Conservation (phyloP, 2,797 vertebrate genomes). For the Toxotes lorentzi region DNA sequence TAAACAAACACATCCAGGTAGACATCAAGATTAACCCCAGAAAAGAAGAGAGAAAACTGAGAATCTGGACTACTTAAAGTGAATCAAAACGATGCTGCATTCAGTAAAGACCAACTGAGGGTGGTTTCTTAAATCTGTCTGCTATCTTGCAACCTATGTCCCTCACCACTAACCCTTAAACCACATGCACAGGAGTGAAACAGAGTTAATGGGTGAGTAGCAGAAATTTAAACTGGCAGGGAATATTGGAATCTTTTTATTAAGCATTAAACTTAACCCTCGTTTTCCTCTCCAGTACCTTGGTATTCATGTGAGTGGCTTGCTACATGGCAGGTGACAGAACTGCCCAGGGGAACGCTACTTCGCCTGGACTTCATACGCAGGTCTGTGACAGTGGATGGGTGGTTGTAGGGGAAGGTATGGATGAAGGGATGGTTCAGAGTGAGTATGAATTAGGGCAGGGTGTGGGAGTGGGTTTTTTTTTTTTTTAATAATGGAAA, state of each 20-base stretch:
- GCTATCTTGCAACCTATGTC: neutral
- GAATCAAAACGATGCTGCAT: neutral
- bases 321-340: slow-evolving; percentile 81
- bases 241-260: neutral
- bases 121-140: slow-evolving; percentile 9
- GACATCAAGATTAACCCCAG: neutral
- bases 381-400: slow-evolving; percentile 74
- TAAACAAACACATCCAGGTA: neutral
- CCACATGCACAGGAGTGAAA: slow-evolving; percentile 32
- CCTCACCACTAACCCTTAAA: slow-evolving; percentile 29
- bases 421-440: slow-evolving; percentile 18
- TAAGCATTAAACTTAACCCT: neutral
- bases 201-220: slow-evolving; percentile 3
- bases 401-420: neutral
- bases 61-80: neutral
- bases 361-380: slow-evolving; percentile 76
- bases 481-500: neutral
- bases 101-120: neutral
- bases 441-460: neutral
- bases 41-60: slow-evolving; percentile 13
- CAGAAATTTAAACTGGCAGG: slow-evolving; percentile 20
- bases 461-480: neutral
- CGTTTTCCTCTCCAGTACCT: slow-evolving; percentile 68
- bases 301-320: slow-evolving; percentile 73
- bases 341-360: slow-evolving; percentile 73